Base-by-base conservation (phyloP, 1,140 invertebrate genomes). In the Nixonia krombeini region DNA sequence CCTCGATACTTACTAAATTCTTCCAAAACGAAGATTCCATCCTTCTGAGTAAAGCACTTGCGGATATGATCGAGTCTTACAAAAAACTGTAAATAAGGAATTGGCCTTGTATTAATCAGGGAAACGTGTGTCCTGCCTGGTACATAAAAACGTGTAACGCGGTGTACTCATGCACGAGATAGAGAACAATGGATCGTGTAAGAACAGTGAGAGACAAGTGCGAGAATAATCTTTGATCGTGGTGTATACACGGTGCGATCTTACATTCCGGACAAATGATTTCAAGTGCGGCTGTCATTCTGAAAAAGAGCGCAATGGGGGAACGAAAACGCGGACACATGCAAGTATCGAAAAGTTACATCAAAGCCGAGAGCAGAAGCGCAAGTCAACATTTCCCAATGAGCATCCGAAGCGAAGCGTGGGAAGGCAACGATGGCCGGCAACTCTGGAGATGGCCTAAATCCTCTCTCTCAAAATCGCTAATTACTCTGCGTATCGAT, bases 1-100 rank as follows among this genome's bases (percentile, higher is more conserved):
- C 25, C 45, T 71, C 52, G 70, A 76, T 80, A 93, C 95, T 96
- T 90, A 98, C 96, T 97, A 87, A 92, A 98, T 91, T 98, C 97
- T 90, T 99, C 98, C 83, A 99, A 90, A 81, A 99, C 93, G 90
- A 99, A 99, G 83, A 99, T 95, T 82, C 95, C 96, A 83, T 97
- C 97, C 87, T 97, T 98, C 86, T 96, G 95, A 53, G 96, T 98
- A 88, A 98, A 99, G 89, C 97, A 99, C 88, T 99, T 99, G 85
- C 96, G 91, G 87, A 99, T 99, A 87, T 98, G 96, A 88, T 96
- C 94, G 87, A 99, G 90, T 84, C 96, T 93, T 86, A 99, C 96
- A 89, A 99, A 99, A 88, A 98, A 99, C 97, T 99, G 91, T 78
- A 96, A 95, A 82, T 81, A 83, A 86, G 65, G 79, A 10, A 61